These are phyloP conservation scores for Hylomyscus alleni DNA, from an alignment of 2,797 vertebrate genomes.

Conservation along the genomic window DNA sequence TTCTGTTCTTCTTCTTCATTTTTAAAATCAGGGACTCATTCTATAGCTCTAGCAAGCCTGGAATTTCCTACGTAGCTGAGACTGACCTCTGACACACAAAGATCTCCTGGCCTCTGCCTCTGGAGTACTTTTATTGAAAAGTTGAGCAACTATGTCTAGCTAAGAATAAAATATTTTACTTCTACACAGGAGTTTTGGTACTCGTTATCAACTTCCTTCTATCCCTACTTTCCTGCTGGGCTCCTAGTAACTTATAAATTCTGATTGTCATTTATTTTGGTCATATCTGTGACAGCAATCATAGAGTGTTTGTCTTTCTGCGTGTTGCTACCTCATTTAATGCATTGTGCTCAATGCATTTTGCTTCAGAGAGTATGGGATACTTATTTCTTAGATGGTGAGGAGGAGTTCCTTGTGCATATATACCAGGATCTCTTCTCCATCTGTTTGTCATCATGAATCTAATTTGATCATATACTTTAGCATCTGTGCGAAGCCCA, in stretches of 20 bases:
- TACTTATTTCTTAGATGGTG: not conserved
- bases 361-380: not conserved
- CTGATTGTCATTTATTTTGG: not conserved
- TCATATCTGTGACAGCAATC: not conserved
- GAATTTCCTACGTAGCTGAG: not conserved
- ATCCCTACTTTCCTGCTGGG: not conserved
- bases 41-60: not conserved
- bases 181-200: not conserved
- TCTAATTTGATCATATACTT: not conserved
- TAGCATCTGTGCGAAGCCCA: not conserved
- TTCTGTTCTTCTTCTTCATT: not conserved
- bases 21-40: not conserved
- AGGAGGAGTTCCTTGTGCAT: not conserved
- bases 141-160: not conserved
- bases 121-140: not conserved
- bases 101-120: not conserved
- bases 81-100: not conserved
- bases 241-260: not conserved
- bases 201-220: not conserved
- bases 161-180: not conserved
- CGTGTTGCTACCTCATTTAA: not conserved
- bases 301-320: not conserved
- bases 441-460: not conserved
- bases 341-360: not conserved
- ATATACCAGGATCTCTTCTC: not conserved